Evolutionary conservation across 2,888 invertebrate species (phyloP), one percentile per base, ranked within the genome.

Genomic region (Mesorhabditis spiculigera): DNA sequence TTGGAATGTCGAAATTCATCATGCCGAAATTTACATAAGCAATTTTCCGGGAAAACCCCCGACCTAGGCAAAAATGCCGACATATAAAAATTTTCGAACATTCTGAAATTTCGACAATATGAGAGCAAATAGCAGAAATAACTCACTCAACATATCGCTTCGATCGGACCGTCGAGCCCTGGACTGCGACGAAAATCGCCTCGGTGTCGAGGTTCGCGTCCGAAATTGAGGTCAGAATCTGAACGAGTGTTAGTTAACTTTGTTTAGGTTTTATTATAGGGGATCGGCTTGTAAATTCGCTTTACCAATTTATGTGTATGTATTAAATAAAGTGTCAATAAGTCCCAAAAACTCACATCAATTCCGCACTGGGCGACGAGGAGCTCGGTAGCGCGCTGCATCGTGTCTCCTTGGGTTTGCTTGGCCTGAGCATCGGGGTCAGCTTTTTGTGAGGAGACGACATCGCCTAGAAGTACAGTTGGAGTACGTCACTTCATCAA

Each of bases 351-450:
- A 13, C 58, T 50, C 58, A 50, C 58, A 10, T 50, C 58, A 50
- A 50, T n/a, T 50, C 58, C 58, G n/a, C 58, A 50, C n/a, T 50
- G 58, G n/a, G 58, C 58, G n/a, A 50, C 58, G 58, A 50, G 58
- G n/a, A 50, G 58, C n/a, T 50, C 58, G n/a, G 58, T 50, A n/a
- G 58, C 58, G 8, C 58, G 8, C n/a, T 50, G 58, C 58, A 50
- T 13, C n/a, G 58, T 50, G n/a, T 50, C 58, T 50, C 58, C 58
- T 50, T 50, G 8, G 58, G 10, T n/a, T 50, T 50, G 58, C n/a
- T 50, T 50, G n/a, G 58, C 58, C n/a, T 50, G 58, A 1, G 58
- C 58, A 3, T 50, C 58, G 58, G 58, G 58, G n/a, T 50, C 58
- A 3, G 58, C 58, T n/a, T 50, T 50, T 50, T 50, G 58, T 1